phyloP scores from a whole-genome alignment of 2,113 vertebrate species.

The Ailuropoda melanoleuca region DNA sequence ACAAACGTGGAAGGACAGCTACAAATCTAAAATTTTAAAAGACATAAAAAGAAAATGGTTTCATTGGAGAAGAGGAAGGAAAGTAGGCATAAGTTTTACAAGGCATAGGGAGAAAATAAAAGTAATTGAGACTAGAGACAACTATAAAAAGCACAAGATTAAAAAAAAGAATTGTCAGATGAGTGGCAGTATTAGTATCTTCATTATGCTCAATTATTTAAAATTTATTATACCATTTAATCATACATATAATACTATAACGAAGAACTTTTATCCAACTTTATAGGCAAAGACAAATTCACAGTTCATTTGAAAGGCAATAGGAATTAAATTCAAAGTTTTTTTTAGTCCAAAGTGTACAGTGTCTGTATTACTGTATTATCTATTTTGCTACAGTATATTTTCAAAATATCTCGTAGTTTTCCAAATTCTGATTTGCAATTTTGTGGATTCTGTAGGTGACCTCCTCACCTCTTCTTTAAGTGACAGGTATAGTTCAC shows the following conservation, averaged over 20 bases:
- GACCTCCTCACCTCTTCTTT: not conserved
- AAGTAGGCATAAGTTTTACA: not conserved
- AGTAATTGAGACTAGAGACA: not conserved
- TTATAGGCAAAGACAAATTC: not conserved
- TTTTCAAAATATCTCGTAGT: not conserved
- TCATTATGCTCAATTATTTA: not conserved
- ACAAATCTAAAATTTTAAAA: not conserved
- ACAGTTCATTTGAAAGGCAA: not conserved
- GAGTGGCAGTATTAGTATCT: not conserved
- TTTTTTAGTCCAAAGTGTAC: not conserved
- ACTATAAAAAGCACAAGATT: not conserved
- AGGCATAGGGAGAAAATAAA: not conserved
- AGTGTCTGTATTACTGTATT: not conserved
- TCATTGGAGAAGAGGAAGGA: not conserved
- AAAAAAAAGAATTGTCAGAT: not conserved
- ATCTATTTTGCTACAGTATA: not conserved
- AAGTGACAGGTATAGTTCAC: not conserved
- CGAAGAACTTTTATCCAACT: not conserved
- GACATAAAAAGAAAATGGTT: not conserved
- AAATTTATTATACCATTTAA: not conserved
- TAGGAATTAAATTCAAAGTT: not conserved
- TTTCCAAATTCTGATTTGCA: not conserved
- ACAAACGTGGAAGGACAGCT: not conserved
- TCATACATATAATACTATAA: not conserved
- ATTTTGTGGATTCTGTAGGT: not conserved